Evolutionary conservation across 53 echinoderm and acorn worm species (phyloP), one percentile per base, ranked within the genome.

Genomic region (Hippasteria phrygiana): DNA sequence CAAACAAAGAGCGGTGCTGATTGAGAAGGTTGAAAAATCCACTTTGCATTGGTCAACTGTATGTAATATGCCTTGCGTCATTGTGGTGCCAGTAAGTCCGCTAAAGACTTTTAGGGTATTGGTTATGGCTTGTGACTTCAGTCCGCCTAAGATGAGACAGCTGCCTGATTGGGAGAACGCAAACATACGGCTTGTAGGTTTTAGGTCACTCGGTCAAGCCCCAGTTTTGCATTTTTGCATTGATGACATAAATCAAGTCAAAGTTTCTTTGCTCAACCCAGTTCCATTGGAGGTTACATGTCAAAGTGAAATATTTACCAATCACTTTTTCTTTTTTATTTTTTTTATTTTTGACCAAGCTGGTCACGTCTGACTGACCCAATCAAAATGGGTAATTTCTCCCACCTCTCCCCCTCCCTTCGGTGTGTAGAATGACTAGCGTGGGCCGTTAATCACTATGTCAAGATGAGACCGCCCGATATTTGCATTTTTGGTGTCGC

Each of bases 241-340:
- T n/a, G n/a, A n/a, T n/a, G n/a, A n/a, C n/a, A n/a, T n/a, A n/a
- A n/a, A n/a, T n/a, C n/a, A n/a, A n/a, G n/a, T n/a, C n/a, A n/a
- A n/a, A 59, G 1, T 59, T 66, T 66, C 67, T 66, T 66, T 66
- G 36, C 35, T 66, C 67, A 34, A 66, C 67, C 67, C 67, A 66
- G 36, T 66, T 66, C 3, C 55, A 17, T 7, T 3, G 18, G 29
- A 40, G 46, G 13, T 17, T 76, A 17, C 29, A 18, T 76, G 76
- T 16, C 54, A 16, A 47, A 50, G 76, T 76, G 33, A 76, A 51
- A 76, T 51, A 54, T 76, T 76, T 50, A 50, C 50, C 20, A 54
- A 53, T 76, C 47, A 31, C 1, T 32, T 51, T 32, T 76, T 54
- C 35, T 14, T 14, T 1, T 20, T 2, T 24, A 4, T 47, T 47